Percentiles rank a stretch among this genome's conserved stretches.
Conservation (phyloP, 2,888 invertebrate species). For the Chloroclysta siterata region DNA sequence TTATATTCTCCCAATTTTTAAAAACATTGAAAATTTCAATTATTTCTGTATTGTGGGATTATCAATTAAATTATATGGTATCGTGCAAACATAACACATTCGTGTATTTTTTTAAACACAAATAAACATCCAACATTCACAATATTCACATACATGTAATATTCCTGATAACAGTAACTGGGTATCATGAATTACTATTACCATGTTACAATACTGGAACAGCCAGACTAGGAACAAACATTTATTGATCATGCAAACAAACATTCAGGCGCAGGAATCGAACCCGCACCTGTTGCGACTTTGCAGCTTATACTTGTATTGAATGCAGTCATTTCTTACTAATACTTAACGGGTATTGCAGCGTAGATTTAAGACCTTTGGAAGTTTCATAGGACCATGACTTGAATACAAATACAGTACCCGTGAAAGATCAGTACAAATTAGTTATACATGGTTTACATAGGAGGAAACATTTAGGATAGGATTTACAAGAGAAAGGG, state of each 20-base stretch:
- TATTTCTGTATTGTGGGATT: no score
- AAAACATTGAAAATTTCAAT: no score
- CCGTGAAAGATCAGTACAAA: not conserved
- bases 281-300: not conserved
- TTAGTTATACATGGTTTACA: not conserved
- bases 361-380: no score
- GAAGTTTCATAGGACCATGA: not conserved
- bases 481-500: not conserved
- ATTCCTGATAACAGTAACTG: not conserved
- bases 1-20: no score
- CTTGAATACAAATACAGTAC: not conserved
- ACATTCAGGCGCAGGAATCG: not conserved
- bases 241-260: not conserved
- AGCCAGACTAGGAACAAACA: not conserved
- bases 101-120: no score
- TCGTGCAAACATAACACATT: no score
- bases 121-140: no score
- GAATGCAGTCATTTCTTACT: no score
- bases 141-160: no score
- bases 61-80: no score
- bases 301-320: not conserved
- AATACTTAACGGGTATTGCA: no score
- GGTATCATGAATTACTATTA: not conserved
- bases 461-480: not conserved
- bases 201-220: not conserved